Conservation (phyloP, 2,113 vertebrate genomes). For the Oryzias curvinotus region DNA sequence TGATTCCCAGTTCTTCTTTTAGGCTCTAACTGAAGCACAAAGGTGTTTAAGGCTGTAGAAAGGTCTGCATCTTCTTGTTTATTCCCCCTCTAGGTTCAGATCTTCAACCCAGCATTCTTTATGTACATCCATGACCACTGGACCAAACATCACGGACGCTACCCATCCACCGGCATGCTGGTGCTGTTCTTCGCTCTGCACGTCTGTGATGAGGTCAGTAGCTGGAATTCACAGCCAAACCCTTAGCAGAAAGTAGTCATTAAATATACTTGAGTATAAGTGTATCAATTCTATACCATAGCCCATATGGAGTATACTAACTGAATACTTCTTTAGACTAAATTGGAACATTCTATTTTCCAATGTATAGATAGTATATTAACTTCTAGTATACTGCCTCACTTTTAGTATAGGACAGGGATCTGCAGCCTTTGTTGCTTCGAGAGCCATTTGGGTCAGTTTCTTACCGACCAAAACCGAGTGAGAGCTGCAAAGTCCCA, state of each 20-base stretch:
- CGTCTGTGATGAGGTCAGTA: constrained; percentile 92
- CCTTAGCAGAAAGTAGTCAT: not conserved
- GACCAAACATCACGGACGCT: constrained; percentile 93
- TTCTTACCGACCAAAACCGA: too few relatives aligned
- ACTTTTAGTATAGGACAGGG: too few relatives aligned
- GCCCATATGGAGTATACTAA: too few relatives aligned
- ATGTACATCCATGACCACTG: constrained; percentile 98
- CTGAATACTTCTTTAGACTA: too few relatives aligned
- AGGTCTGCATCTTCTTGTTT: not conserved
- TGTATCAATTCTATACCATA: too few relatives aligned
- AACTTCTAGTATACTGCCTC: too few relatives aligned
- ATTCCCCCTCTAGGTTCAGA: constrained; percentile 86
- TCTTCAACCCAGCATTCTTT: constrained; percentile 98
- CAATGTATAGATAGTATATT: too few relatives aligned
- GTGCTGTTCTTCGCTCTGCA: constrained; percentile 97
- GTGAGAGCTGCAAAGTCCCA: too few relatives aligned
- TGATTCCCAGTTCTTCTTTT: not conserved
- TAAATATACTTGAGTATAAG: too few relatives aligned
- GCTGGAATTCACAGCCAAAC: not conserved
- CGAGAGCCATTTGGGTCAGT: too few relatives aligned
- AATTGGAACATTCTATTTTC: too few relatives aligned
- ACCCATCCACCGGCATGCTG: constrained; percentile 98
- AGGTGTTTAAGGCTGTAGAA: not conserved
- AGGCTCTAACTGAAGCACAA: not conserved
- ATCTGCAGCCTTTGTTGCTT: too few relatives aligned